phyloP scores from a whole-genome alignment of 2,113 vertebrate genomes.

The Pristiophorus japonicus region DNA sequence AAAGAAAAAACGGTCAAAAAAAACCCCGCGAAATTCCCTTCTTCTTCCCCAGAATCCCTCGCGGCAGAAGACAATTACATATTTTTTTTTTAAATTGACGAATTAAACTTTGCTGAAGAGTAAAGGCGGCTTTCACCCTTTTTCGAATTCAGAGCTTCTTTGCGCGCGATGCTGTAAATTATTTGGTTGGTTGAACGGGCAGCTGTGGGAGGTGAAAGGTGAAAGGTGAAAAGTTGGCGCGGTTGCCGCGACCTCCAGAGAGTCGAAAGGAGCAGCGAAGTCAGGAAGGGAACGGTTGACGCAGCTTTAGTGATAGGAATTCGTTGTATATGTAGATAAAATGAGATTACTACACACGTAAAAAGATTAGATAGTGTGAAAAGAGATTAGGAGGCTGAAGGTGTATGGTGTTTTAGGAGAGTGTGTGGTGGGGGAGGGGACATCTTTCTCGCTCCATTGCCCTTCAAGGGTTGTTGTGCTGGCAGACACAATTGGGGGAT shows the following conservation, averaged over 20 bases:
- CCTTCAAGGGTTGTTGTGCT: no score
- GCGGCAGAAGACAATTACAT: background rate
- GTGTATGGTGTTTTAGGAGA: background rate
- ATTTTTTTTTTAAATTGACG: background rate
- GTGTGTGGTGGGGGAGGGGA: no score
- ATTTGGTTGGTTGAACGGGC: slow-evolving; percentile 29
- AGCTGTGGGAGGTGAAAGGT: slow-evolving; percentile 46
- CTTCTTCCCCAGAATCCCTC: background rate
- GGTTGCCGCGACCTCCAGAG: no score
- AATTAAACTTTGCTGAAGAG: background rate
- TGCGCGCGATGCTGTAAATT: background rate
- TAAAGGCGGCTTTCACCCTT: background rate
- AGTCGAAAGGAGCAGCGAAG: background rate
- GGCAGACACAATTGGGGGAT: no score
- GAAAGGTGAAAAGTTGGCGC: background rate
- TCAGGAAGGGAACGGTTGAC: background rate
- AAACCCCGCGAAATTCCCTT: no score
- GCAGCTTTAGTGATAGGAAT: background rate
- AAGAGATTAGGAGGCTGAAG: background rate
- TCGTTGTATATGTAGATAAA: background rate
- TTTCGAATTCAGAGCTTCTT: no score
- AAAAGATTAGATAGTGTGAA: background rate
- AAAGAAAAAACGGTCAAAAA: no score
- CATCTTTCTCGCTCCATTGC: background rate
- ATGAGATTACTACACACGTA: no score